phyloP scores from a whole-genome alignment of 1,140 invertebrate genomes.

The Euschistus heros region DNA sequence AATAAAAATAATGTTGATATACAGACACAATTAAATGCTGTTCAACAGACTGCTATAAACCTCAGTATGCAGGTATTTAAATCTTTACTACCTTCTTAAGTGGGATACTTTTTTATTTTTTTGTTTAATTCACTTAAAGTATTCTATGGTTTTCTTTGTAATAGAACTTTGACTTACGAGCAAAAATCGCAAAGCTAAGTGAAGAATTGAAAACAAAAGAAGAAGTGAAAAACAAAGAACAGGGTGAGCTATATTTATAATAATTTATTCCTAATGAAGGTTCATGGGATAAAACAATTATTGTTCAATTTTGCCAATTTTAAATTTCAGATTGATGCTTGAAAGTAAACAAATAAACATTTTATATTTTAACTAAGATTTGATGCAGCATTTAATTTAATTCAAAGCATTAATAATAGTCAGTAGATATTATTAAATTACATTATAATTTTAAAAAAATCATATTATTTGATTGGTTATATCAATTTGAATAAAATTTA shows the following conservation, averaged over 20 bases:
- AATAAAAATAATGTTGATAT: slow-evolving; percentile 17
- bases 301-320: too few relatives aligned
- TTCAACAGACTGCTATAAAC: slow-evolving; percentile 37
- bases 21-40: slow-evolving; percentile 18
- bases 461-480: too few relatives aligned
- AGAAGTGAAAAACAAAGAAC: slow-evolving; percentile 1
- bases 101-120: background rate
- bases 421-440: too few relatives aligned
- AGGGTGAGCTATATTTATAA: background rate
- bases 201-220: slow-evolving; percentile 13
- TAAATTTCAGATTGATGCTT: too few relatives aligned
- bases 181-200: slow-evolving; percentile 23
- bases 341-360: too few relatives aligned
- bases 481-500: too few relatives aligned
- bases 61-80: slow-evolving; percentile 36
- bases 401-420: too few relatives aligned
- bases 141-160: slow-evolving; percentile 18
- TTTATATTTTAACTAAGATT: too few relatives aligned
- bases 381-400: too few relatives aligned
- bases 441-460: too few relatives aligned
- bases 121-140: background rate
- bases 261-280: too few relatives aligned
- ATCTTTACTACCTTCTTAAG: background rate
- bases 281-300: too few relatives aligned
- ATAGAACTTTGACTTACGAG: slow-evolving; percentile 25